These are phyloP conservation scores for Disparrhopalites patrizii DNA, from an alignment of 2,888 invertebrate genomes.

Conservation along the genomic window DNA sequence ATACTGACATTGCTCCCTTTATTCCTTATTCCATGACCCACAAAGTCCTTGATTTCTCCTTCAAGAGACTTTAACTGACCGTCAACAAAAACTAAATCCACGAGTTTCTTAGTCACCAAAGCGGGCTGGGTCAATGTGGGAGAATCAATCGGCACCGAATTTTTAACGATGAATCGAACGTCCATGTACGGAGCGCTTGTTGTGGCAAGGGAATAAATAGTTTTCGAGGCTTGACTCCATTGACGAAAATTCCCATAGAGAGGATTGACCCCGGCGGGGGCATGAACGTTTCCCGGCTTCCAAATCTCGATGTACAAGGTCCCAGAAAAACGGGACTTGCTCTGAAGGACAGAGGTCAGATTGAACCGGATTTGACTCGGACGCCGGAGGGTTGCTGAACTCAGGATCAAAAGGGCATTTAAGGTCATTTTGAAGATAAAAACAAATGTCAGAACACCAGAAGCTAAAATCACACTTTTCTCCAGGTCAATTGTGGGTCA, in stretches of 20 bases:
- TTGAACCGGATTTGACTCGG: constrained; percentile 8
- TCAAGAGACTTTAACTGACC: neutral
- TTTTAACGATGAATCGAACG: constrained; percentile 38
- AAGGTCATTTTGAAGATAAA: neutral
- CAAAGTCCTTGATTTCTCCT: constrained; percentile 7
- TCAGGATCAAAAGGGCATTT: constrained; percentile 18
- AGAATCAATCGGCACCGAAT: neutral
- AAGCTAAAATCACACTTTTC: constrained; percentile 3
- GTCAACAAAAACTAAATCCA: constrained; percentile 6
- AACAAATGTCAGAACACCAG: neutral
- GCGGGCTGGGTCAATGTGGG: neutral
- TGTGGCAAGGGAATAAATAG: constrained; percentile 18
- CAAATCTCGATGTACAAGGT: constrained; percentile 14
- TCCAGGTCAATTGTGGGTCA: neutral
- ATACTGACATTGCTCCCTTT: neutral
- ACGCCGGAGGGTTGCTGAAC: constrained; percentile 13
- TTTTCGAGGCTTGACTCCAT: constrained; percentile 4
- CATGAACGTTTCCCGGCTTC: neutral
- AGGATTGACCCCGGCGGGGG: neutral
- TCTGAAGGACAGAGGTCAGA: neutral
- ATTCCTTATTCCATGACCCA: neutral
- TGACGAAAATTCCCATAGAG: neutral
- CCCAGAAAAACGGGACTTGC: neutral
- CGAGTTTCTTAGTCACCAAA: constrained; percentile 1
- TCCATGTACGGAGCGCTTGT: constrained; percentile 36